These are phyloP conservation scores for Trogon melanurus DNA, from an alignment of 2,113 vertebrate species.

Conservation along the genomic window DNA sequence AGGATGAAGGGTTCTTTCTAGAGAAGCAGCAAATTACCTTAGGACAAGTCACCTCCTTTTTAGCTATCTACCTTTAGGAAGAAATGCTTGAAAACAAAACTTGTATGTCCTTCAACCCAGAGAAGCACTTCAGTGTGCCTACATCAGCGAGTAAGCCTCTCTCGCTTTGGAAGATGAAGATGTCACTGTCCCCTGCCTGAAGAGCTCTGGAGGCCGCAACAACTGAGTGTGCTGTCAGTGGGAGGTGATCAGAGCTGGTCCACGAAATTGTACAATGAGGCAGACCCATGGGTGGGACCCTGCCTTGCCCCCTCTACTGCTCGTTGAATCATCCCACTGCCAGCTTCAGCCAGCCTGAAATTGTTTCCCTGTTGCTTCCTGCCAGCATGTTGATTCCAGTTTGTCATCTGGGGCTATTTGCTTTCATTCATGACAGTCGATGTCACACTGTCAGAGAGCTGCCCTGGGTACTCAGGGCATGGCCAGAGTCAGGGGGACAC, in stretches of 20 bases:
- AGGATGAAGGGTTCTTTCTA: background rate
- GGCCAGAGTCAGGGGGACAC: background rate
- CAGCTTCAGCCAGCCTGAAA: background rate
- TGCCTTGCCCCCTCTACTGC: background rate
- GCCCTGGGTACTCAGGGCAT: background rate
- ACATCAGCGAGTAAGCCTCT: background rate
- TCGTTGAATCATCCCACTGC: no score
- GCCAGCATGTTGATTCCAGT: background rate
- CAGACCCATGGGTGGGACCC: background rate
- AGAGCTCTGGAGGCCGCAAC: background rate
- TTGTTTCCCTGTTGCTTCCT: background rate
- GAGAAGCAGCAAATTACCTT: background rate
- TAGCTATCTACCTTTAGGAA: background rate
- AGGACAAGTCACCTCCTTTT: background rate
- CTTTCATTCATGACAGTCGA: background rate
- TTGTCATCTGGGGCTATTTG: background rate
- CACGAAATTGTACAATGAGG: fast-evolving
- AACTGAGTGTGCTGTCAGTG: background rate
- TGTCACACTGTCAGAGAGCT: background rate
- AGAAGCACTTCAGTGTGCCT: background rate
- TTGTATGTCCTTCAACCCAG: background rate
- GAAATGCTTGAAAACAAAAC: background rate
- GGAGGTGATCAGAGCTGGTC: background rate
- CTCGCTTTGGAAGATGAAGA: background rate
- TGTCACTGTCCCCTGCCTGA: background rate